Base-by-base conservation (phyloP, 2,113 vertebrate species). In the Pantherophis guttatus region DNA sequence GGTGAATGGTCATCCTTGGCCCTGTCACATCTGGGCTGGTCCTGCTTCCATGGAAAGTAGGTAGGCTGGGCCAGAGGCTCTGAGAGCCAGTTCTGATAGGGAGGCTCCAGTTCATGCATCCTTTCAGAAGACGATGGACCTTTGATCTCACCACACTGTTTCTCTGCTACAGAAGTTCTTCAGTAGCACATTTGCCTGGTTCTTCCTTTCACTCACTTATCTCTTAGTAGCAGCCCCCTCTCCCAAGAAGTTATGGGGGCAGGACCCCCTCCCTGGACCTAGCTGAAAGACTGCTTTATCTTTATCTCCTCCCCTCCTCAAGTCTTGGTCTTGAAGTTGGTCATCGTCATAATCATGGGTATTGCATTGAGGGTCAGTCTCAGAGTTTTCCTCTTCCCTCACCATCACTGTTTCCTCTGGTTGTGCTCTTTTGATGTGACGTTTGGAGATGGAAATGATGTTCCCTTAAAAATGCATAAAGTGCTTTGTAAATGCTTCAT, bases 11-110 rank as follows among this genome's bases (percentile, higher is more conserved):
- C 0, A 0, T 11, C 39, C 44, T 0, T 21, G 0, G 53, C 13
- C 13, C 1, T 1, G 0, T 0, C 13, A 55, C 15, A 0, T 26
- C 12, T 0, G 29, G 12, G 10, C 0, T 1, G 21, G n/a, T 5
- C 1, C 2, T 1, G 5, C 48, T 24, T 13, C 54, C 57, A 15
- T n/a, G 2, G 1, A 17, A 21, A 50, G 24, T 8, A 81, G 75
- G 12, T 9, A 39, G 29, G 5, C n/a, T 21, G 17, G 26, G 48
- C 10, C 52, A 11, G 13, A 3, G 58, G 3, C 9, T 1, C 15
- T 4, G 58, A 70, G 58, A 24, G 33, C 13, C 13, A 5, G 10
- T 15, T 91, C 19, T 24, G 39, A 17, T 39, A 44, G 24, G 53
- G 17, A 26, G 33, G 29, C 53, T 48, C 75, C 70, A 58, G 9